Conservation (phyloP, 1,140 invertebrate species). For the Drosophila nebulosa region DNA sequence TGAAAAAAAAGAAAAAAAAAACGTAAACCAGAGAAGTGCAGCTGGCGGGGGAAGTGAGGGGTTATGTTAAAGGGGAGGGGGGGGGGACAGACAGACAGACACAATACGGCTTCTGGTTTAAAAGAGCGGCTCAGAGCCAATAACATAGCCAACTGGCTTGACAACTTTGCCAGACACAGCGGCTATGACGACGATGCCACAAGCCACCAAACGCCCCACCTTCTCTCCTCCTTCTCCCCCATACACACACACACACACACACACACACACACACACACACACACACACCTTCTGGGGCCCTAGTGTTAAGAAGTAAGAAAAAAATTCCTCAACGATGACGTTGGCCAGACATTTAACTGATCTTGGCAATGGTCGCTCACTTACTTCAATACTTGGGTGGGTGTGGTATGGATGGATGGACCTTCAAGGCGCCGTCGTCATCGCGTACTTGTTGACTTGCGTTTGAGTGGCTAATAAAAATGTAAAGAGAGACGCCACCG, state of each 20-base stretch:
- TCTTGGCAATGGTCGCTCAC: conserved; percentile 29
- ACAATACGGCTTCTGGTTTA: conserved; percentile 24
- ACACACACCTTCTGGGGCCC: too few relatives aligned
- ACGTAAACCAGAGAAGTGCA: conserved; percentile 31
- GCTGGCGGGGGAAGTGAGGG: not conserved
- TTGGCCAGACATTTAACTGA: conserved; percentile 52
- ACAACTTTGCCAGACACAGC: conserved; percentile 67
- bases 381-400: not conserved
- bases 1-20: too few relatives aligned
- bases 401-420: conserved; percentile 4
- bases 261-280: too few relatives aligned
- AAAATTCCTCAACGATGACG: conserved; percentile 70
- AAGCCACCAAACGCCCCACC: not conserved
- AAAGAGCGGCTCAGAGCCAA: conserved; percentile 19
- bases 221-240: conserved; percentile 15
- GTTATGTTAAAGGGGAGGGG: too few relatives aligned
- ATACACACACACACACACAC: too few relatives aligned
- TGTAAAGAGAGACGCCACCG: conserved; percentile 26
- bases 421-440: conserved; percentile 25
- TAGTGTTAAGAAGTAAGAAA: conserved; percentile 22
- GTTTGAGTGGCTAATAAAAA: conserved; percentile 60
- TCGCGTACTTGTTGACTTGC: conserved; percentile 42
- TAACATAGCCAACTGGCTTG: conserved; percentile 56
- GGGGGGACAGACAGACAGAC: conserved; percentile 18
- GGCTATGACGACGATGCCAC: conserved; percentile 40